These are phyloP conservation scores for Neolamprologus sp. DNA, from an alignment of 2,113 vertebrate species.

Conservation along the genomic window DNA sequence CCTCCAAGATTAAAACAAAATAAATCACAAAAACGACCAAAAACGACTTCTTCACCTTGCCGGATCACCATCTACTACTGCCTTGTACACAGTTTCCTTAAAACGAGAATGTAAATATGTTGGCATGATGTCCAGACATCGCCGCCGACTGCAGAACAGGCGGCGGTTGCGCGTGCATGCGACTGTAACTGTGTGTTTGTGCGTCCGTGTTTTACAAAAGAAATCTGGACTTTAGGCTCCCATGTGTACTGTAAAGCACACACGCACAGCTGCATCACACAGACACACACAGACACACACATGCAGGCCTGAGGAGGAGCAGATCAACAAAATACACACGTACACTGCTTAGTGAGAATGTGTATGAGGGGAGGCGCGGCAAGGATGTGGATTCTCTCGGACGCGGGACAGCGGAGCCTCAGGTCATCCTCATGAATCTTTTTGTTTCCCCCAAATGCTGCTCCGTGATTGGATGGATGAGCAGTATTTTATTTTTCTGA, in stretches of 20 bases:
- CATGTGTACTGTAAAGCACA: neutral
- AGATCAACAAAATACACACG: neutral
- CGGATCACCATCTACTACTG: constrained; percentile 60
- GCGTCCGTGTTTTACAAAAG: neutral
- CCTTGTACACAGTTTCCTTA: constrained; percentile 74
- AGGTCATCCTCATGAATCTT: constrained; percentile 27
- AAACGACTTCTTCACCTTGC: constrained; percentile 24
- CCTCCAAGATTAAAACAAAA: neutral
- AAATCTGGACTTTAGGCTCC: neutral
- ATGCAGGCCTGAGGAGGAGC: neutral
- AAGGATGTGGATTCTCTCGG: constrained; percentile 39
- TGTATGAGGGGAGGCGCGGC: constrained; percentile 43
- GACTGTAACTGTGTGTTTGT: neutral
- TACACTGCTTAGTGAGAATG: constrained; percentile 15
- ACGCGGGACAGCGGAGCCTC: constrained; percentile 40
- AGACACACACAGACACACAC: neutral
- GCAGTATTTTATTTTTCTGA: neutral
- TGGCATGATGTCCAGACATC: constrained; percentile 31
- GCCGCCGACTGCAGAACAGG: constrained; percentile 31
- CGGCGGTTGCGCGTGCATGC: constrained; percentile 2
- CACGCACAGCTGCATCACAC: neutral
- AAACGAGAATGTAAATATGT: constrained; percentile 65
- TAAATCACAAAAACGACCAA: neutral
- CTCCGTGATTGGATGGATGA: neutral
- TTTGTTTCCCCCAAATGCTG: neutral